phyloP scores from a whole-genome alignment of 2,888 invertebrate species.

The Cremastinae sp. region DNA sequence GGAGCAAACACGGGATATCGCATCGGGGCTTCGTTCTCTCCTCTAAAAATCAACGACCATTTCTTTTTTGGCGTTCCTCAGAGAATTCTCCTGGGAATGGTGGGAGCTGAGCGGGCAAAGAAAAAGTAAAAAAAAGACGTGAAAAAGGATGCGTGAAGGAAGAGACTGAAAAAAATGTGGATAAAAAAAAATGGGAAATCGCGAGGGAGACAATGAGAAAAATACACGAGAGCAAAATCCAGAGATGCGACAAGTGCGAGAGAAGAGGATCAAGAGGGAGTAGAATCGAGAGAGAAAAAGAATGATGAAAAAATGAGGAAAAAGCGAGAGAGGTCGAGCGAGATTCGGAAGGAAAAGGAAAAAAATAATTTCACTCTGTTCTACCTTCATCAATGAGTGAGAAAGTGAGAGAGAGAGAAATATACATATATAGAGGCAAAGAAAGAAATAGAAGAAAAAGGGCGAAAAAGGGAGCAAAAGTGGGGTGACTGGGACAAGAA shows the following conservation, averaged over 20 bases:
- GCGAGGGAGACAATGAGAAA: slow-evolving; percentile 55
- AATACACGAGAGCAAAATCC: slow-evolving; percentile 52
- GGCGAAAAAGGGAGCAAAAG: neutral
- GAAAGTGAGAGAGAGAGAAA: slow-evolving; percentile 29
- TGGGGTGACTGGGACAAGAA: slow-evolving; percentile 11
- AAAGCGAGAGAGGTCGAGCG: neutral
- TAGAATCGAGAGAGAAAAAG: slow-evolving; percentile 24
- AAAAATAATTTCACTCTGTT: neutral
- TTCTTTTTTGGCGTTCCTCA: slow-evolving; percentile 40
- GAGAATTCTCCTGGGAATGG: slow-evolving; percentile 33
- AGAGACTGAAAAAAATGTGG: slow-evolving; percentile 16
- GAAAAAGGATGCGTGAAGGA: slow-evolving; percentile 28
- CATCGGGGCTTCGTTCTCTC: slow-evolving; percentile 4
- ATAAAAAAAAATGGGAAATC: slow-evolving; percentile 25
- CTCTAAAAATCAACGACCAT: slow-evolving; percentile 54
- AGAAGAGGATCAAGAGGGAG: neutral
- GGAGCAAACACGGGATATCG: slow-evolving; percentile 6
- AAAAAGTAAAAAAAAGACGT: neutral
- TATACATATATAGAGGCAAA: slow-evolving; percentile 49
- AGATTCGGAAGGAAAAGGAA: neutral
- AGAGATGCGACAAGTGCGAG: slow-evolving; percentile 36
- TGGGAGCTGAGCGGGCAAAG: slow-evolving; percentile 1
- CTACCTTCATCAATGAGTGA: neutral
- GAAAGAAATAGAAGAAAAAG: neutral
- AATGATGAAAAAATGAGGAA: slow-evolving; percentile 50